Evolutionary conservation across 1,140 invertebrate genomes (phyloP), one percentile per base, ranked within the genome.

Genomic region (Pseudoatta argentina): DNA sequence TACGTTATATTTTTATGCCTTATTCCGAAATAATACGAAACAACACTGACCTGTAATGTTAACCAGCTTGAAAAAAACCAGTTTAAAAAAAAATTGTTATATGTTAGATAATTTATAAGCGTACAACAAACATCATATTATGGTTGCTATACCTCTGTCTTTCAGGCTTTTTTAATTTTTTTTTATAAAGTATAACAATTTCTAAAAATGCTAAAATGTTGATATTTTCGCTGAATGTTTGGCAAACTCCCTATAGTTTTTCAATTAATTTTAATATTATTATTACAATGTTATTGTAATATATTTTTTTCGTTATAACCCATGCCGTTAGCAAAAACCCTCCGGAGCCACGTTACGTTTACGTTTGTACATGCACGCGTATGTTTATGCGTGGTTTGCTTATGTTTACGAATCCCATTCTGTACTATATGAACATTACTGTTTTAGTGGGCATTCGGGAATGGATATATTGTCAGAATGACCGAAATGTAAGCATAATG

Each of bases 401-500:
- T 76, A 76, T 59, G 73, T 76, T 76, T 76, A 76, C 55, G 34
- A 76, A 59, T 21, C 8, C 34, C 34, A 14, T 59, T 76, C 73
- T 30, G 30, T 39, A 12, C 8, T 44, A 16, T 10, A 76, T 21
- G 73, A 76, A 57, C 34, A 57, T 76, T 76, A 61, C 34, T 44
- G 21, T 21, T 76, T 39, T 61, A 76, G 30, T 34, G 14, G 21
- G n/a, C 8, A 76, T 61, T 61, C 30, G 55, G n/a, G 10, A 76
- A 76, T 44, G 55, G 18, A 48, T 27, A 27, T 27, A 77, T 75
- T 39, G 55, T 61, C 14, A 59, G 55, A 75, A 59, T 44, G 34
- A 14, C 39, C 72, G 21, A 75, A 59, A 39, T 73, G 10, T 34
- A 34, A 39, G n/a, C 30, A n/a, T 16, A 24, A 24, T 24, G 55